Evolutionary conservation across 2,888 invertebrate genomes (phyloP), one percentile per base, ranked within the genome.

Genomic region (Drosophila cognata): DNA sequence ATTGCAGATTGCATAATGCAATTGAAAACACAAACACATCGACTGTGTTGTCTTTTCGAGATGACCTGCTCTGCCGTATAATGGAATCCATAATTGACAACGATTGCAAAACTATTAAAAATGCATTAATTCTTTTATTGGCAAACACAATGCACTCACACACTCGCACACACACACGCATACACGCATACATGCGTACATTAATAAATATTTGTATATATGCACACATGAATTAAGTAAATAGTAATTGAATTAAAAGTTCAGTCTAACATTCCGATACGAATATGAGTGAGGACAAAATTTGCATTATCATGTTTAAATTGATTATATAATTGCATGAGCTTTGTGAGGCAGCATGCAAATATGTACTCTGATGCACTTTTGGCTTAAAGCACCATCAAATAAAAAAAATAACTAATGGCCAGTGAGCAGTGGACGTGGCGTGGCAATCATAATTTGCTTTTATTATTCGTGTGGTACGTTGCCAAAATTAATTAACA

Each of bases 101-200:
- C 57, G 57, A 43, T 41, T 41, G 43, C 7, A 31, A 31, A 43
- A 43, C 31, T 21, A 57, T 57, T 43, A 57, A 57, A 57, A 43
- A 57, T 57, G 16, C 43, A 43, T 57, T 57, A 43, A 57, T 43
- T 31, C 21, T 43, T 57, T 57, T 43, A 43, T 57, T 43, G 41
- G 38, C 38, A 55, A n/a, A 33, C 6, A 31, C 31, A 52, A 36
- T 18, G 10, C 36, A 28, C 18, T 36, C 6, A 38, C 36, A 28
- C 10, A 38, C 2, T 11, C 0, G 4, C 8, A 38, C 4, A 7
- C 4, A 28, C 10, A 38, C 2, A 18, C 0, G 10, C 8, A 38
- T 2, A 7, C 4, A n/a, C 18, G 25, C 11, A 31, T 33, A 11
- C 16, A 18, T 11, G 11, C 18, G 3, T 51, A 7, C 11, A n/a